Percentiles rank a stretch among this genome's conserved stretches.
Conservation (phyloP, 2,888 invertebrate species). For the Osmoderma eremita region DNA sequence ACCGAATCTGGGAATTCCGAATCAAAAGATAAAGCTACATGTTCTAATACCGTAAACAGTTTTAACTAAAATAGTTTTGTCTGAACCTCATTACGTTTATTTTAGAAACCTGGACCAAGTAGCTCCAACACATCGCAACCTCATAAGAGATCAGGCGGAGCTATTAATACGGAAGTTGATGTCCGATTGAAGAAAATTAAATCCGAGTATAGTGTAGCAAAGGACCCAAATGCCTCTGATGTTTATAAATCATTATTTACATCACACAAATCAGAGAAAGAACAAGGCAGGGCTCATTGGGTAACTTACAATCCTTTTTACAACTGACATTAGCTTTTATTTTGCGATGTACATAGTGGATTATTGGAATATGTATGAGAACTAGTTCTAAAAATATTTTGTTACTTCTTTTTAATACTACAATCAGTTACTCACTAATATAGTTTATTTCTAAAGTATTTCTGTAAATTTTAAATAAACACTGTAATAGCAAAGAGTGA, state of each 20-base stretch:
- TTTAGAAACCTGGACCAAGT: conserved; percentile 21
- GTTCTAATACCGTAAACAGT: conserved; percentile 11
- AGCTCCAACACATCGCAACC: conserved; percentile 30
- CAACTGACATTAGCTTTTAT: conserved; percentile 67
- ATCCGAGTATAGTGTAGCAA: conserved; percentile 85
- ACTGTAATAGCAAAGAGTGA: too few relatives aligned
- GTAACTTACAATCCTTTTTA: conserved; percentile 97
- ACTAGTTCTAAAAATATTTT: too few relatives aligned
- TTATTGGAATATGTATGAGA: too few relatives aligned
- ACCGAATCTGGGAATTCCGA: conserved; percentile 41
- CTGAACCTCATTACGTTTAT: not conserved
- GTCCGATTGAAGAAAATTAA: conserved; percentile 83
- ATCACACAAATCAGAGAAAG: conserved; percentile 84
- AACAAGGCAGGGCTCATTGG: conserved; percentile 94
- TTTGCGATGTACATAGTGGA: not conserved
- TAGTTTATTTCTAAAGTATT: too few relatives aligned
- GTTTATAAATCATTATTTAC: conserved; percentile 97
- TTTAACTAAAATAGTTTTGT: not conserved
- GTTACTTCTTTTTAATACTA: too few relatives aligned
- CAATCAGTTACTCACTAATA: too few relatives aligned
- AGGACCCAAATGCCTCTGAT: conserved; percentile 88
- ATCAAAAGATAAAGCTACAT: conserved; percentile 38
- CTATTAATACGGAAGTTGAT: conserved; percentile 51
- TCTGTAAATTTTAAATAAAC: too few relatives aligned
- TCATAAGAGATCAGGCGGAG: conserved; percentile 50